Conservation (phyloP, 2,888 invertebrate genomes). For the Resseliella maxima region DNA sequence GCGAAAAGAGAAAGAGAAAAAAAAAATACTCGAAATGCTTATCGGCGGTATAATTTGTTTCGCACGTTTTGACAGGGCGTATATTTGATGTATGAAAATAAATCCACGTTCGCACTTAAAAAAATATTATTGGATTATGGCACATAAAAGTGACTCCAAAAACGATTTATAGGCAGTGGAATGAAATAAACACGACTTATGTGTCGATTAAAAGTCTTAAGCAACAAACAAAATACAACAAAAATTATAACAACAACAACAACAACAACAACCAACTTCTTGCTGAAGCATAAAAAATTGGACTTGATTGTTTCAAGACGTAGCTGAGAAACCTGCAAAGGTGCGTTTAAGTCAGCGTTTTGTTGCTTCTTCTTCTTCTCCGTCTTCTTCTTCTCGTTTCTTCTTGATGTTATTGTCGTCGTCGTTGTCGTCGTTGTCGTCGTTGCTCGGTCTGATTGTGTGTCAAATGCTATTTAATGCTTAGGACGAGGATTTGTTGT, state of each 20-base stretch:
- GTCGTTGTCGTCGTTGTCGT: no score
- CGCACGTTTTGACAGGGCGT: neutral
- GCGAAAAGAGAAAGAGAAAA: neutral
- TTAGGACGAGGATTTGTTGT: neutral
- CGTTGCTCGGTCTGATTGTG: neutral
- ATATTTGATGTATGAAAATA: constrained; percentile 38
- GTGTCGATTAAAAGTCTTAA: constrained; percentile 50
- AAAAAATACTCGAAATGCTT: neutral
- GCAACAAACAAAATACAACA: neutral
- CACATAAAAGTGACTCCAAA: constrained; percentile 51
- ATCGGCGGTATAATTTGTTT: constrained; percentile 30
- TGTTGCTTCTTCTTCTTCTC: neutral
- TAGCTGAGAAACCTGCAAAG: neutral
- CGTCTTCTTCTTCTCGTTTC: neutral
- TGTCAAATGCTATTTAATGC: constrained; percentile 31
- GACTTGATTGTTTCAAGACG: constrained; percentile 20
- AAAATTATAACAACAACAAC: no score
- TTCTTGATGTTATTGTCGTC: no score
- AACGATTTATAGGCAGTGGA: constrained; percentile 46
- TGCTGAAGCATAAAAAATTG: constrained; percentile 20
- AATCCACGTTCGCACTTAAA: constrained; percentile 41
- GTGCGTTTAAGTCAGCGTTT: neutral
- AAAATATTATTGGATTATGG: constrained; percentile 51
- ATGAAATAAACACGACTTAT: constrained; percentile 53
- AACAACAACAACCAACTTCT: no score